These are phyloP conservation scores for Alentia gelatinosa DNA, from an alignment of 2,888 invertebrate genomes.

Conservation along the genomic window DNA sequence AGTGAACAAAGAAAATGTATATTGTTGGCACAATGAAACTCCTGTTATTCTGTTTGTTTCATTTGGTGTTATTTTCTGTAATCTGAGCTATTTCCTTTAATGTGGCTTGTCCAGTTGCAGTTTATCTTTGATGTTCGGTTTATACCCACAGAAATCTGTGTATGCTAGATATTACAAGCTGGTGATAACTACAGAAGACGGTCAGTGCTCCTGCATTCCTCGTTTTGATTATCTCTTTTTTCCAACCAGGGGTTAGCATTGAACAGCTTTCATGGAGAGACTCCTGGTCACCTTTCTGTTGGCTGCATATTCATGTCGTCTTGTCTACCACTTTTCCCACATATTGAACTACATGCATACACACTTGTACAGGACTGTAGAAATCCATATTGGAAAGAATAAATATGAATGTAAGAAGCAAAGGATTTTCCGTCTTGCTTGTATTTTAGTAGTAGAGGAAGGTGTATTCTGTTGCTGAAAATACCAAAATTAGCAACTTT, in stretches of 20 bases:
- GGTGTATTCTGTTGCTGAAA: too few species aligned
- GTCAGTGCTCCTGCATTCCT: background rate
- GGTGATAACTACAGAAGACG: background rate
- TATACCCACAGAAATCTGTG: background rate
- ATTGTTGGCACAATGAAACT: background rate
- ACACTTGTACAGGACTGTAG: conserved; percentile 49
- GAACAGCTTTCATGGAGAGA: background rate
- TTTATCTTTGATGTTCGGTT: background rate
- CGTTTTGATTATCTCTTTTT: background rate
- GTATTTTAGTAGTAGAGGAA: too few species aligned
- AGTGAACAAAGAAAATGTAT: conserved; percentile 19
- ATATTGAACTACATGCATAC: conserved; percentile 52
- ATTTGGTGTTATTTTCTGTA: background rate
- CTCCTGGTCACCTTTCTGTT: background rate
- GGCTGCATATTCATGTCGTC: conserved; percentile 45
- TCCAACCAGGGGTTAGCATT: background rate
- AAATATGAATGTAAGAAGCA: conserved; percentile 52
- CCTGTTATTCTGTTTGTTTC: background rate
- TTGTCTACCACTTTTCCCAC: conserved; percentile 51
- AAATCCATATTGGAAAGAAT: conserved; percentile 52
- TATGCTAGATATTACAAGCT: background rate
- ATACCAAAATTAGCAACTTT: too few species aligned
- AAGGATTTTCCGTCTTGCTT: background rate
- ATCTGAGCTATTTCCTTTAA: background rate
- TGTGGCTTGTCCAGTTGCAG: background rate